Percentiles rank a stretch among this genome's conserved stretches.
These are phyloP conservation scores for Tapirus terrestris DNA, from an alignment of 2,113 vertebrate genomes.

Conservation along the genomic window DNA sequence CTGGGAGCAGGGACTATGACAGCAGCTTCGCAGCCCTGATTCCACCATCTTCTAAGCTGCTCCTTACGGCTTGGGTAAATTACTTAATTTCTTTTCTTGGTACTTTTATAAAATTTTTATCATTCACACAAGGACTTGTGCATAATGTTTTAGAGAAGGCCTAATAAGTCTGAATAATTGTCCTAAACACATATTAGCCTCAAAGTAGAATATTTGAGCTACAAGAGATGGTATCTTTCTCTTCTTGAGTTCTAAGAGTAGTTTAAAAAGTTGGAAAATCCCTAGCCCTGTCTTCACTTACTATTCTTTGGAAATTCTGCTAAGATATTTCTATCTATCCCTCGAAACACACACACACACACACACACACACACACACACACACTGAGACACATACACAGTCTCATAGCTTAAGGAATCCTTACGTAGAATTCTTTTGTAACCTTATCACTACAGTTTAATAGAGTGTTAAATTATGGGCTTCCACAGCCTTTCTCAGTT, in stretches of 20 bases:
- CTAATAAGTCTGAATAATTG: not conserved
- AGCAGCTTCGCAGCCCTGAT: too few species aligned
- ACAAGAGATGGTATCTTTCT: not conserved
- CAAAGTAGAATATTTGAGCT: not conserved
- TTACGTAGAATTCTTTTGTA: not conserved
- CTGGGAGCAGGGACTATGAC: not conserved
- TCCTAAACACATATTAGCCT: not conserved
- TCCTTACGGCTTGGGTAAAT: not conserved
- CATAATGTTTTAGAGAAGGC: not conserved
- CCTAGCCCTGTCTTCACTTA: not conserved
- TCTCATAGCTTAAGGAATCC: not conserved
- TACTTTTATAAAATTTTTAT: not conserved
- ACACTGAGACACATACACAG: not conserved
- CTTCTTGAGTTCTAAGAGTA: not conserved
- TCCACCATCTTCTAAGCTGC: rapidly evolving
- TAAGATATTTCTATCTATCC: not conserved
- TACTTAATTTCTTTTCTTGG: not conserved
- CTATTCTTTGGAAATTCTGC: not conserved
- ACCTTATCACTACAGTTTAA: not conserved
- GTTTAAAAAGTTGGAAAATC: not conserved
- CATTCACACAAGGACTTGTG: not conserved
- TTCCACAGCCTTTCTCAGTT: not conserved
- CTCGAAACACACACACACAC: not conserved
- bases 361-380: not conserved
- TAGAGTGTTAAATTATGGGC: not conserved